A percentile compares a stretch with the other conserved stretches of the same genome.
Conservation (phyloP, 2,888 invertebrate genomes). For the Pecten maximus region DNA sequence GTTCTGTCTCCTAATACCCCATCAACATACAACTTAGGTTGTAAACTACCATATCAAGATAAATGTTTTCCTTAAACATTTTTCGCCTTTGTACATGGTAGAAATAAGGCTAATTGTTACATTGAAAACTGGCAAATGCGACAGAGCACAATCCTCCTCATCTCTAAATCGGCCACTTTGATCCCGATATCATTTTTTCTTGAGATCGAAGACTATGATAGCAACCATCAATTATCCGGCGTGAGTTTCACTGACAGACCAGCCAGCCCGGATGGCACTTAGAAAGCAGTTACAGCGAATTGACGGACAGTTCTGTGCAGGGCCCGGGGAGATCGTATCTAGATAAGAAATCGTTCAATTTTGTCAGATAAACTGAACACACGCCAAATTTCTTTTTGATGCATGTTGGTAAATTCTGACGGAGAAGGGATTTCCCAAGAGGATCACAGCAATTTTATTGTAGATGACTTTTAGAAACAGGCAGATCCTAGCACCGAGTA, state of each 20-base stretch:
- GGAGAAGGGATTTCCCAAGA: conserved; percentile 64
- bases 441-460: conserved; percentile 48
- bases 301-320: conserved; percentile 58
- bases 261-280: conserved; percentile 54
- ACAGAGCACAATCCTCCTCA: conserved; percentile 45
- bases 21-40: conserved; percentile 27
- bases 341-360: conserved; percentile 74
- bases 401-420: conserved; percentile 65
- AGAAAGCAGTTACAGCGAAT: conserved; percentile 55
- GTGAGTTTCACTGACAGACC: conserved; percentile 52
- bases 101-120: conserved; percentile 52
- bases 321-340: conserved; percentile 65
- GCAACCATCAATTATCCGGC: conserved; percentile 64
- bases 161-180: conserved; percentile 45
- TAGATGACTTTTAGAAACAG: conserved; percentile 46
- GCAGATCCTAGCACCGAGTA: conserved; percentile 36
- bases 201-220: conserved; percentile 63
- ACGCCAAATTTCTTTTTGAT: conserved; percentile 71
- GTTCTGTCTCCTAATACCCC: not conserved
- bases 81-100: conserved; percentile 46
- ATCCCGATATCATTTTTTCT: conserved; percentile 56
- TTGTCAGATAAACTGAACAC: conserved; percentile 71
- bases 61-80: conserved; percentile 39
- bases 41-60: conserved; percentile 26
- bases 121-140: conserved; percentile 51